Base-by-base conservation (phyloP, 2,113 vertebrate genomes). In the Nerophis lumbriciformis region DNA sequence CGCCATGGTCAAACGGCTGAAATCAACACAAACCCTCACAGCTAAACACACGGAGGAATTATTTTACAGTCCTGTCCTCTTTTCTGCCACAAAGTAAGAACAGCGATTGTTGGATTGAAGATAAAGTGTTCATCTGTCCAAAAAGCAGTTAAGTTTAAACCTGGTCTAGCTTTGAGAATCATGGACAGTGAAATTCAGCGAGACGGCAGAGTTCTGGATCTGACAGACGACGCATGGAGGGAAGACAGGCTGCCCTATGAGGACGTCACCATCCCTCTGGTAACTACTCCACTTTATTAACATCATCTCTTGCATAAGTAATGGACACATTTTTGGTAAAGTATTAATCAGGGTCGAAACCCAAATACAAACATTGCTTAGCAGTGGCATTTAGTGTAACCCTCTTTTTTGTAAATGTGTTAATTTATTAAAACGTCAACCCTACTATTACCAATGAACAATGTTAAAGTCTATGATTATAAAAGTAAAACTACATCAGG, bases 171-270 rank as follows among this genome's bases (percentile, higher is more conserved):
- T 38, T 14, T 3, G 10, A 81, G 35, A 4, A 99, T 28, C 28
- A 28, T 99, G 96, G 97, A 99, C 86, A 99, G 97, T 19, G 96
- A 98, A 69, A 94, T 99, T 19, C 95, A 96, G 53, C 88, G 95
- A 71, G 97, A 99, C 5, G 96, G 97, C 42, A 92, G 96, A 69
- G 96, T 99, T 72, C 85, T 99, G 81, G 97, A 98, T 73, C 85
- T 99, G 53, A 97, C 98, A 3, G 96, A 99, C 7, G 96, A 99
- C 10, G 96, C 96, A 0, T 99, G 96, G 97, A 92, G 95, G 66
- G 96, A 99, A 75, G 96, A 99, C 78, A 93, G 92, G 36, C 76
- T 99, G 48, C 97, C 97, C 0, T 98, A 99, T 1, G 96, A 99
- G 63, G 96, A 99, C 39, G 96, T 99, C 48, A 94, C 95, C 1